Evolutionary conservation across 2,113 vertebrate species (phyloP), one percentile per base, ranked within the genome.

Genomic region (Lagenorhynchus albirostris): DNA sequence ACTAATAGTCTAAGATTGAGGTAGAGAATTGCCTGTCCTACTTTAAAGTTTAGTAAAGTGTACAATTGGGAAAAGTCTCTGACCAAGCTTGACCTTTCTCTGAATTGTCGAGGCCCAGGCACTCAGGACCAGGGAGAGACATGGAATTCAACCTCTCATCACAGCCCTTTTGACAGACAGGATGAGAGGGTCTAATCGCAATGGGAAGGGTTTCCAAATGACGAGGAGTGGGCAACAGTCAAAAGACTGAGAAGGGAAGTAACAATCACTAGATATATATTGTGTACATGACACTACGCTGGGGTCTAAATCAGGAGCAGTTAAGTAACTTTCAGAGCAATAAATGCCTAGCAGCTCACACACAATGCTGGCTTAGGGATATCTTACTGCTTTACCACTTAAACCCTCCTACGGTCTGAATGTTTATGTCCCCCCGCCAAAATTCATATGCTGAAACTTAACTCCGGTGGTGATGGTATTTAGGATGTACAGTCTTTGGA

Each of bases 1-100:
- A 62, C 26, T 26, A 91, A 97, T 76, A 36, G 60, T 50, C 41
- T 92, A 71, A 92, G 92, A 85, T 65, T 85, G 67, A 70, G 21
- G 65, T n/a, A 44, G 17, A 29, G n/a, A 96, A 96, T 97, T 92
- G 79, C 63, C 25, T 96, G 71, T 82, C 65, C 29, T 89, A 50
- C 12, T 14, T n/a, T n/a, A 91, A 97, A 96, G 60, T 97, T 97
- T 81, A 92, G 92, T 77, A 91, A 76, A 92, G 82, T 70, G 15
- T 83, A 14, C 53, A 86, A 74, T 96, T 95, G 91, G 38, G 13
- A 33, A 67, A 96, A 74, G 62, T 91, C 96, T 96, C 70, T 84
- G 58, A 76, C 63, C 65, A 81, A 77, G 31, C 50, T 90, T 76
- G 83, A 95, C 62, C 90, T 89, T 82, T 92, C 36, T 97, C 55